Base-by-base conservation (phyloP, 2,888 invertebrate genomes). In the Neoscelio sp. region DNA sequence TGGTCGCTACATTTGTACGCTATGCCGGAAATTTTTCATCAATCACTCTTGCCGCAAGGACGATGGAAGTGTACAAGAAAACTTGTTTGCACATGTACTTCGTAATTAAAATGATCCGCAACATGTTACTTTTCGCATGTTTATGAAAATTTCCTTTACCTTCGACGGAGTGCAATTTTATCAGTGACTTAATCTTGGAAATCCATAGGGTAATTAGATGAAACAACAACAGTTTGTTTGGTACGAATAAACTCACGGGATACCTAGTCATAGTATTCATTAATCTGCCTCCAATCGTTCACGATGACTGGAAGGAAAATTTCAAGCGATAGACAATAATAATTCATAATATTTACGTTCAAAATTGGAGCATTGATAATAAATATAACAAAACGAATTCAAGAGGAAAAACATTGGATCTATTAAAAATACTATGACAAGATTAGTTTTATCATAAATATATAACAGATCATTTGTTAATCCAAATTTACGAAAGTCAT, bases 311-410 rank as follows among this genome's bases (percentile, higher is more conserved):
- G 8, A 28, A 6, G 28, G 7, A 28, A 28, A 2, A 28, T 28
- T 28, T 28, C n/a, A n/a, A 28, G 3, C 7, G 28, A 28, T n/a
- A 48, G 38, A n/a, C n/a, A n/a, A n/a, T n/a, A n/a, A n/a, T n/a
- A n/a, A n/a, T n/a, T n/a, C 42, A 54, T 67, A 67, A 20, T 68
- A 68, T 68, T 68, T 44, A 56, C 26, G 40, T 8, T 18, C 28
- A 3, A 48, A 68, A 68, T 58, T 68, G 68, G 68, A 35, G 20
- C 68, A 68, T 4, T 10, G 70, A 70, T 70, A 70, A 58, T 70
- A 10, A 58, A n/a, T n/a, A n/a, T n/a, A n/a, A 58, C 48, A 13
- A 23, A 67, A 58, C 30, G 56, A 40, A 58, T 8, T 40, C 40
- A 70, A 50, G 58, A 58, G 40, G 48, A 68, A 68, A 68, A 33